These are phyloP conservation scores for Taenioides sp. DNA, from an alignment of 2,797 vertebrate species.

Conservation along the genomic window DNA sequence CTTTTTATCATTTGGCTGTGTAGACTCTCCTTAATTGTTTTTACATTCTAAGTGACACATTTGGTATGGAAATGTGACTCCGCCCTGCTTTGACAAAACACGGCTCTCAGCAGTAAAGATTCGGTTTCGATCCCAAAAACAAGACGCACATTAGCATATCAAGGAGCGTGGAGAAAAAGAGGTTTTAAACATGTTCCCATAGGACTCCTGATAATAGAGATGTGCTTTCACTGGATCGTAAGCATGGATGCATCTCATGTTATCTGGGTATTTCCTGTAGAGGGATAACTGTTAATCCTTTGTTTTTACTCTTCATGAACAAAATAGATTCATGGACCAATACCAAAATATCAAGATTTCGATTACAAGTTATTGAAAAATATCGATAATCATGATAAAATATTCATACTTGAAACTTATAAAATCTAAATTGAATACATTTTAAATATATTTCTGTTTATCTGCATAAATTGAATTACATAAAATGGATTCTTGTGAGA, in stretches of 20 bases:
- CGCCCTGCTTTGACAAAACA: slow-evolving; percentile 68
- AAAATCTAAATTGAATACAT: no score
- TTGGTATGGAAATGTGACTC: slow-evolving; percentile 78
- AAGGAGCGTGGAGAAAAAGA: slow-evolving; percentile 51
- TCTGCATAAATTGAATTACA: no score
- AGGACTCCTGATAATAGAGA: slow-evolving; percentile 49
- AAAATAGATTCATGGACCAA: no score
- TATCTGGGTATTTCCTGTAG: slow-evolving; percentile 28
- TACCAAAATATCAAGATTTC: no score
- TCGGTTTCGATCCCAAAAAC: slow-evolving; percentile 67
- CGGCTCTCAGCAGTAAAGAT: slow-evolving; percentile 66
- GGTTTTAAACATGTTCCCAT: slow-evolving; percentile 63
- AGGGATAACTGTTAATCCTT: slow-evolving; percentile 16
- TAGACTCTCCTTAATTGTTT: slow-evolving; percentile 69
- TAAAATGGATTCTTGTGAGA: no score
- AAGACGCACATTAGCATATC: slow-evolving; percentile 71
- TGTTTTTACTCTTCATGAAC: slow-evolving; percentile 13
- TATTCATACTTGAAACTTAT: no score
- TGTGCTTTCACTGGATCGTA: slow-evolving; percentile 32
- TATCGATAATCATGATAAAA: no score
- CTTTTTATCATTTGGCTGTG: slow-evolving; percentile 72
- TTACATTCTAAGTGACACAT: slow-evolving; percentile 67
- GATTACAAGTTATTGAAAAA: no score
- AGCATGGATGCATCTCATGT: slow-evolving; percentile 19
- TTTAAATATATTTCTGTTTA: no score